Evolutionary conservation across 2,888 invertebrate genomes (phyloP), one percentile per base, ranked within the genome.

Genomic region (Teleiodes luculella): DNA sequence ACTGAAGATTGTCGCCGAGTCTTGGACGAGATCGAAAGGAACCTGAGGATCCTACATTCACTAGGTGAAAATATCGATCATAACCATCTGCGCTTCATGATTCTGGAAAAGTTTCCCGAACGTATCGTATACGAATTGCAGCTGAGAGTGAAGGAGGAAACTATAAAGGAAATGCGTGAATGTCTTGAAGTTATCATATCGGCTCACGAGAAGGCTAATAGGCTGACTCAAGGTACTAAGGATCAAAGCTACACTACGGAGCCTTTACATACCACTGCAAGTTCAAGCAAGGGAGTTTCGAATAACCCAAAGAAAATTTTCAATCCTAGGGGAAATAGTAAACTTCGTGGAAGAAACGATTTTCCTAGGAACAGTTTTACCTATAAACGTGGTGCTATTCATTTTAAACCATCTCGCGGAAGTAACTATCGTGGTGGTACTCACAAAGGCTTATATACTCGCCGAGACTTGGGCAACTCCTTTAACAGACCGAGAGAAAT

Each of bases 61-160:
- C 28, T 55, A 3, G 52, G 55, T 5, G 55, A 55, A 41, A 14
- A 52, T 16, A 18, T 13, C 4, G 47, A 18, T 11, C 46, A 47
- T 5, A 51, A 14, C 8, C 28, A 52, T 31, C 39, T 55, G 2
- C 33, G 55, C 1, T 30, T 55, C 4, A 1, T 52, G 1, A 46
- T 55, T 5, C n/a, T 52, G 31, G 39, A 51, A 13, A 52, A 55
- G 13, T 55, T 55, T 10, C 37, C 50, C 1, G 31, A 50, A 36
- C 30, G 37, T 2, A 1, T 54, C 1, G 16, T 50, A 8, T 54
- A 50, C n/a, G 54, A 54, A n/a, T 2, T 54, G 28, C 24, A 18
- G 14, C 13, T 13, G n/a, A 36, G 13, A 49, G 5, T 24, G 3
- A 24, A 24, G 4, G 2, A 11, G 6, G 49, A 49, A 1, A n/a